A percentile compares a stretch with the other conserved stretches of the same genome.
Conservation (phyloP, 2,113 vertebrate genomes). For the Ochotona curzoniae region DNA sequence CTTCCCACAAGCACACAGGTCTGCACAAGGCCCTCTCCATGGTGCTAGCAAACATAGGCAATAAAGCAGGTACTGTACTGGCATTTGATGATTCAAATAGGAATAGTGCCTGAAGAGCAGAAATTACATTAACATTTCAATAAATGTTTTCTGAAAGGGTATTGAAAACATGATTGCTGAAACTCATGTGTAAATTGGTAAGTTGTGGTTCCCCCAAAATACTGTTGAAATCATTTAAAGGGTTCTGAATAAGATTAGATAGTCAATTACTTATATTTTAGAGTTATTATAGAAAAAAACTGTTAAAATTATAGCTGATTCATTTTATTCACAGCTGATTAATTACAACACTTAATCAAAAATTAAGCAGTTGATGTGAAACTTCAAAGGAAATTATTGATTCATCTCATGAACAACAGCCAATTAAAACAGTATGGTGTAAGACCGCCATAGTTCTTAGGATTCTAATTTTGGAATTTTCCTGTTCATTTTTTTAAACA, state of each 20-base stretch:
- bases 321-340: slow-evolving; percentile 79
- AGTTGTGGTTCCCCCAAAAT: slow-evolving; percentile 50
- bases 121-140: slow-evolving; percentile 80
- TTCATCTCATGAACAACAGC: slow-evolving; percentile 74
- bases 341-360: slow-evolving; percentile 78
- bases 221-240: slow-evolving; percentile 60
- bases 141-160: slow-evolving; percentile 51
- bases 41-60: not conserved
- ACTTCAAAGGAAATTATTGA: slow-evolving; percentile 74
- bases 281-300: slow-evolving; percentile 50
- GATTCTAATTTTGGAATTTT: slow-evolving; percentile 77
- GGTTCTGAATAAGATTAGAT: slow-evolving; percentile 71
- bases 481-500: slow-evolving; percentile 69
- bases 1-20: too few species aligned
- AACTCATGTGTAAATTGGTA: slow-evolving; percentile 61
- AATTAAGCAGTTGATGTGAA: slow-evolving; percentile 73
- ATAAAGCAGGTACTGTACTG: not conserved
- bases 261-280: slow-evolving; percentile 64
- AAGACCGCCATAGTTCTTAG: slow-evolving; percentile 53
- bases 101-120: slow-evolving; percentile 54
- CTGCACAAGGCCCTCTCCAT: not conserved
- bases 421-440: slow-evolving; percentile 74
- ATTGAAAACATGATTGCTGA: slow-evolving; percentile 60
- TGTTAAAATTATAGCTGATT: slow-evolving; percentile 70
- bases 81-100: slow-evolving; percentile 36